Evolutionary conservation across 1,140 invertebrate genomes (phyloP).

Genomic region (Oppia nitens): DNA sequence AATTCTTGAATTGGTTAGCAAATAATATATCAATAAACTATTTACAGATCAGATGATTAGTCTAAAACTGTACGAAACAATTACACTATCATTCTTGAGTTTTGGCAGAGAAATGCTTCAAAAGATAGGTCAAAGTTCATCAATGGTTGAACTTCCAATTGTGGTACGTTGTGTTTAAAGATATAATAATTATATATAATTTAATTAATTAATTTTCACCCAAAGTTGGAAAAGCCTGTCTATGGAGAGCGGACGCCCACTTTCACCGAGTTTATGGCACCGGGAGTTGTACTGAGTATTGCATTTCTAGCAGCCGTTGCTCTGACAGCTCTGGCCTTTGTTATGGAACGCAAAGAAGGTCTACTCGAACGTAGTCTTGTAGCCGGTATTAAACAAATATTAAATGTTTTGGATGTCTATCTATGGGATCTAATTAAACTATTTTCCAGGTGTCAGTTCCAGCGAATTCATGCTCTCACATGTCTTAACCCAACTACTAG

Average conservation of each 20-base stretch:
- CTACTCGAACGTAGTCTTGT: conserved; percentile 72
- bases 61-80: conserved; percentile 14
- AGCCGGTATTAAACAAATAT: conserved; percentile 28
- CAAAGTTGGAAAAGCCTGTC: conserved; percentile 48
- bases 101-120: conserved; percentile 20
- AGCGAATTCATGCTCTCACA: conserved; percentile 79
- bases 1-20: neutral
- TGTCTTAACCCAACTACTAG: conserved; percentile 76
- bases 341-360: conserved; percentile 78
- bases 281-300: conserved; percentile 85
- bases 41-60: conserved; percentile 17
- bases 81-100: conserved; percentile 14
- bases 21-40: neutral
- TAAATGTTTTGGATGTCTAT: no score
- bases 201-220: neutral
- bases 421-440: no score
- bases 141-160: conserved; percentile 15
- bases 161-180: neutral
- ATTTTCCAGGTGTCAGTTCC: conserved; percentile 49
- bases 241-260: conserved; percentile 72
- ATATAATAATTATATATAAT: neutral
- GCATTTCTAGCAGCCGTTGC: conserved; percentile 89
- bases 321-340: conserved; percentile 74
- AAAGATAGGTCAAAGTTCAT: conserved; percentile 11
- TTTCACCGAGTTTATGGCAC: conserved; percentile 87